These are phyloP conservation scores for Danaus plexippus DNA, from an alignment of 1,140 invertebrate genomes.

Conservation along the genomic window DNA sequence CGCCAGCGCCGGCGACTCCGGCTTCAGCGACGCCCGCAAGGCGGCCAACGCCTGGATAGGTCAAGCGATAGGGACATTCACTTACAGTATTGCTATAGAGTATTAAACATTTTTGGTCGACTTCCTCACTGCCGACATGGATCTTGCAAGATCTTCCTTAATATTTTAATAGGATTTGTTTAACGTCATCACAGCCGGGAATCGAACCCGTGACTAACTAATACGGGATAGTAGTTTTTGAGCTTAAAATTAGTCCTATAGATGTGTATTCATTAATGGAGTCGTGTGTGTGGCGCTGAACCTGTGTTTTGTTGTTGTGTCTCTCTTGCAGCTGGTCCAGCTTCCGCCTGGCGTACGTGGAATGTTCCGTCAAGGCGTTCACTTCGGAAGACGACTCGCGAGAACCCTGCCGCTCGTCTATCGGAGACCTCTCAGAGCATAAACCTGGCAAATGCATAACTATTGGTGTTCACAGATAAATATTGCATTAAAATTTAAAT, in stretches of 20 bases:
- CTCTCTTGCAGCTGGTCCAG: slow-evolving; percentile 85
- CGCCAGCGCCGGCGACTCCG: slow-evolving; percentile 81
- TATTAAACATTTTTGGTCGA: too few species aligned
- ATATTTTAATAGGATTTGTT: too few species aligned
- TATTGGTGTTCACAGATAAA: too few species aligned
- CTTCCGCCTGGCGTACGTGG: slow-evolving; percentile 86
- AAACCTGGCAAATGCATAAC: slow-evolving; percentile 37
- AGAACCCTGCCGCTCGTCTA: slow-evolving; percentile 71
- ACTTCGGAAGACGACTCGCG: slow-evolving; percentile 68
- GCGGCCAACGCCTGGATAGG: slow-evolving; percentile 80
- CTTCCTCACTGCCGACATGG: too few species aligned
- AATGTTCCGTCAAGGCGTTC: slow-evolving; percentile 81
- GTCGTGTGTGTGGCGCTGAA: slow-evolving; percentile 23
- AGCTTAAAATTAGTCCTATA: too few species aligned
- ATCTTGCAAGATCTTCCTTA: too few species aligned
- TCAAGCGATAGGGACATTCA: background rate
- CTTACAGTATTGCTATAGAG: too few species aligned
- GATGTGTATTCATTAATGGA: too few species aligned
- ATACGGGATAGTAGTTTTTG: too few species aligned
- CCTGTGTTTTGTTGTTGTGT: slow-evolving; percentile 84
- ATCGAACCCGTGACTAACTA: too few species aligned
- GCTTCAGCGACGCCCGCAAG: slow-evolving; percentile 80
- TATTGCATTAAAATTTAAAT: too few species aligned
- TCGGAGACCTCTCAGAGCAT: slow-evolving; percentile 57
- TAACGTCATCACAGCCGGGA: too few species aligned